A percentile compares a stretch with the other conserved stretches of the same genome.
Conservation (phyloP, 1,140 invertebrate species). For the Vanessa tameamea region DNA sequence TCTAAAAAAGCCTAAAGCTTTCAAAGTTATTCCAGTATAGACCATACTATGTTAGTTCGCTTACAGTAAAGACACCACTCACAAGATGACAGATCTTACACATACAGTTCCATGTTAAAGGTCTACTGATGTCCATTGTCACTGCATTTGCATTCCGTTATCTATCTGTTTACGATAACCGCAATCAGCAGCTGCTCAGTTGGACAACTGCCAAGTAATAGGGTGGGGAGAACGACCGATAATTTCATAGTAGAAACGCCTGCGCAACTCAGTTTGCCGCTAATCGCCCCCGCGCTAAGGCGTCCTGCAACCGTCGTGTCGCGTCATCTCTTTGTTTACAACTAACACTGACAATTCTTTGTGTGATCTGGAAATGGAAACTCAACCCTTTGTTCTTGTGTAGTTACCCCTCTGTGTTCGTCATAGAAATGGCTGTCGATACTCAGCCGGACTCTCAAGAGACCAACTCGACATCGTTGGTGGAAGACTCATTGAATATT, state of each 20-base stretch:
- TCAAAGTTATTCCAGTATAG: too few relatives aligned
- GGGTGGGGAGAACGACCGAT: slow-evolving; percentile 72
- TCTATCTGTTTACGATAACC: slow-evolving; percentile 46
- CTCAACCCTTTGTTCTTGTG: slow-evolving; percentile 51
- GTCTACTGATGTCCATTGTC: background rate
- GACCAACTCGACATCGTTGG: slow-evolving; percentile 62
- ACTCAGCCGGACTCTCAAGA: slow-evolving; percentile 61
- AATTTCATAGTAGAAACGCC: slow-evolving; percentile 47
- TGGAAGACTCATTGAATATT: slow-evolving; percentile 68
- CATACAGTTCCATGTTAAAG: background rate
- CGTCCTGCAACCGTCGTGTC: slow-evolving; percentile 38
- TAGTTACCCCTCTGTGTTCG: slow-evolving; percentile 44
- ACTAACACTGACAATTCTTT: slow-evolving; percentile 55
- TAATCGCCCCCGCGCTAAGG: slow-evolving; percentile 43
- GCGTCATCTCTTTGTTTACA: slow-evolving; percentile 59
- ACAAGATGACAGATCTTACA: background rate
- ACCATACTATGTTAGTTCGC: too few relatives aligned
- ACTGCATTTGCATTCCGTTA: slow-evolving; percentile 4
- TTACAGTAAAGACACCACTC: background rate
- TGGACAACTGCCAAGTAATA: slow-evolving; percentile 41
- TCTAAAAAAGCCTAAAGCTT: too few relatives aligned
- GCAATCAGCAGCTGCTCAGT: slow-evolving; percentile 50
- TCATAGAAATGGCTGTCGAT: slow-evolving; percentile 62
- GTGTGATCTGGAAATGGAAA: slow-evolving; percentile 60
- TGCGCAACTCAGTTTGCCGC: slow-evolving; percentile 45